A percentile compares a stretch with the other conserved stretches of the same genome.
These are phyloP conservation scores for Syngnathus rostellatus DNA, from an alignment of 2,797 vertebrate species.

Conservation along the genomic window DNA sequence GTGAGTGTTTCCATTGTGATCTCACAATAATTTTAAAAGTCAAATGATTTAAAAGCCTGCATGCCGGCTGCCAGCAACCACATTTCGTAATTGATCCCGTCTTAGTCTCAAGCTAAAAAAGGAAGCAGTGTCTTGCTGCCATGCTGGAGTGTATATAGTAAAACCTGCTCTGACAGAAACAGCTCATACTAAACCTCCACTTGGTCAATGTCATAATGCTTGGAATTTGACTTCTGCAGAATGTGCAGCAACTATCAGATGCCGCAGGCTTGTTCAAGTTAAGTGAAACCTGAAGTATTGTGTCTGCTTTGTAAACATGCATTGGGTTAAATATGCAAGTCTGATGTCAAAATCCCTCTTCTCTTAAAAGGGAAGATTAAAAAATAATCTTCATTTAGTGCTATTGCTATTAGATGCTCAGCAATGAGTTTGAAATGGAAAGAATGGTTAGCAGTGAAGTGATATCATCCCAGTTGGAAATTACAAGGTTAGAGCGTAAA, in stretches of 20 bases:
- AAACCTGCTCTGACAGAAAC: constrained; percentile 36
- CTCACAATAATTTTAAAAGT: constrained; percentile 31
- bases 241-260: background rate
- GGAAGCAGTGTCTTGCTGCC: constrained; percentile 38
- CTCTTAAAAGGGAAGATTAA: no score
- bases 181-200: constrained; percentile 35
- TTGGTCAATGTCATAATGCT: constrained; percentile 35
- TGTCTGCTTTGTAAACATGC: background rate
- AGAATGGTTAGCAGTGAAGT: constrained; percentile 12
- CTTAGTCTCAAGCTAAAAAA: constrained; percentile 54
- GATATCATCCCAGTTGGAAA: constrained; percentile 26
- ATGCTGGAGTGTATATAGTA: constrained; percentile 37
- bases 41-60: constrained; percentile 32
- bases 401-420: background rate
- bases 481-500: constrained; percentile 27
- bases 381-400: background rate
- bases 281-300: background rate
- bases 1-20: constrained; percentile 20
- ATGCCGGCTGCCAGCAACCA: constrained; percentile 36
- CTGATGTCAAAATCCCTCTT: no score
- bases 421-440: background rate
- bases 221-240: constrained; percentile 5
- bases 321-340: background rate
- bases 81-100: constrained; percentile 37
- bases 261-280: background rate